Evolutionary conservation across 2,113 vertebrate genomes (phyloP).

Genomic region (Todiramphus chloris): DNA sequence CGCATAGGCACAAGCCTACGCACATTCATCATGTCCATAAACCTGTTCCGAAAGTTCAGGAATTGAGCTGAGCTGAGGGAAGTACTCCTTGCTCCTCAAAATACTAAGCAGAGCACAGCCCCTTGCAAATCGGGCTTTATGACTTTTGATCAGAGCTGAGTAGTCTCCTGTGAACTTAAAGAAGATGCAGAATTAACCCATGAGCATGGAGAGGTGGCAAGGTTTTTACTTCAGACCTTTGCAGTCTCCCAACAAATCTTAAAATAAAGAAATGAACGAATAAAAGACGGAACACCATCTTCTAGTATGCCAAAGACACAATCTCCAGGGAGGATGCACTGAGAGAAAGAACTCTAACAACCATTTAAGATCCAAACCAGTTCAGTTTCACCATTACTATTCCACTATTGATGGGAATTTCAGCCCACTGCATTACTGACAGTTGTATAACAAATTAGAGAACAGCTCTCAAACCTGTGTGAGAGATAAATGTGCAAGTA

Average conservation of each 20-base stretch:
- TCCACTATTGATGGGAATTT: not conserved
- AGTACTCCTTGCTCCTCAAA: not conserved
- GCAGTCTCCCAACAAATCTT: not conserved
- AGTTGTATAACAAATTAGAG: not conserved
- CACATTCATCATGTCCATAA: not conserved
- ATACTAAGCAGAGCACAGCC: not conserved
- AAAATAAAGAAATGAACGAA: not conserved
- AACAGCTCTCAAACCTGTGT: not conserved
- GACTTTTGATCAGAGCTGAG: not conserved
- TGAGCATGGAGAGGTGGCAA: not conserved
- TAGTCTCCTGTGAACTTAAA: not conserved
- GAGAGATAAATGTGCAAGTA: not conserved
- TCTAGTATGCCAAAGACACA: not conserved
- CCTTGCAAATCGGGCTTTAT: not conserved
- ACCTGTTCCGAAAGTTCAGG: not conserved
- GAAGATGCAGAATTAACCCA: not conserved
- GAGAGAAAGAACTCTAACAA: not conserved
- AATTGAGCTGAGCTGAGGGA: not conserved
- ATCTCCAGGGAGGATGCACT: not conserved
- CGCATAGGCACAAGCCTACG: not conserved
- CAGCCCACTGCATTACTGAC: not conserved
- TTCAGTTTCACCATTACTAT: not conserved
- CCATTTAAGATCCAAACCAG: not conserved
- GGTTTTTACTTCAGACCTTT: not conserved
- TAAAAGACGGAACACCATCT: not conserved